Evolutionary conservation across 2,888 invertebrate species (phyloP).

Genomic region (Drosophila austrosaltans): DNA sequence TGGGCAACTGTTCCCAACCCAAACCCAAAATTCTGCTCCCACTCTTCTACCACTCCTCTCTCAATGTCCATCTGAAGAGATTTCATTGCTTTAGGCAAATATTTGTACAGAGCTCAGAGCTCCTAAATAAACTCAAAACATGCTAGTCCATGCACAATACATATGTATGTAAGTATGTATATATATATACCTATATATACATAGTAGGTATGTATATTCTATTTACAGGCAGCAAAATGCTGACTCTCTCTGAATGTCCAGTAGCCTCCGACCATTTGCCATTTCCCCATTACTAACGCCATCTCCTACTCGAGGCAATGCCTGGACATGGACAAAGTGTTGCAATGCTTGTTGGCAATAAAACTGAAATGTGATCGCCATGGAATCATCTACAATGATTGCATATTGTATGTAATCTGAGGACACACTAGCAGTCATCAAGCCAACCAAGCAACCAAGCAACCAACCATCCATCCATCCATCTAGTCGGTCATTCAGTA

Average conservation of each 20-base stretch:
- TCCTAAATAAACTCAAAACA: constrained; percentile 57
- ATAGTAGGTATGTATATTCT: neutral
- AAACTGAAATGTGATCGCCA: constrained; percentile 47
- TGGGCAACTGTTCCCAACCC: too few relatives aligned
- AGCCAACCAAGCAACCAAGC: neutral
- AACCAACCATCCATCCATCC: neutral
- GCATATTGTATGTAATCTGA: constrained; percentile 37
- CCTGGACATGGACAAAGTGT: constrained; percentile 45
- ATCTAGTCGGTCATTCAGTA: neutral
- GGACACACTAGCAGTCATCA: constrained; percentile 18
- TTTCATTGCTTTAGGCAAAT: constrained; percentile 50
- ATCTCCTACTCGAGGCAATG: neutral
- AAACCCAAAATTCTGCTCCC: too few relatives aligned
- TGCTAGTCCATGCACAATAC: constrained; percentile 33
- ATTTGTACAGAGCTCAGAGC: constrained; percentile 39
- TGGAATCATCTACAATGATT: constrained; percentile 39
- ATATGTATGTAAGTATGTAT: neutral
- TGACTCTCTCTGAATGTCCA: neutral
- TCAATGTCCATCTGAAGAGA: constrained; percentile 24
- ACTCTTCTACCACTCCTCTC: neutral
- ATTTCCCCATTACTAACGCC: neutral
- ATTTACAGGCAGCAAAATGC: constrained; percentile 10
- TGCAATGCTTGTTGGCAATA: constrained; percentile 45
- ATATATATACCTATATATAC: too few relatives aligned
- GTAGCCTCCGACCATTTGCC: neutral